phyloP scores from a whole-genome alignment of 2,797 vertebrate species.

The Micropoecilia bifurca region DNA sequence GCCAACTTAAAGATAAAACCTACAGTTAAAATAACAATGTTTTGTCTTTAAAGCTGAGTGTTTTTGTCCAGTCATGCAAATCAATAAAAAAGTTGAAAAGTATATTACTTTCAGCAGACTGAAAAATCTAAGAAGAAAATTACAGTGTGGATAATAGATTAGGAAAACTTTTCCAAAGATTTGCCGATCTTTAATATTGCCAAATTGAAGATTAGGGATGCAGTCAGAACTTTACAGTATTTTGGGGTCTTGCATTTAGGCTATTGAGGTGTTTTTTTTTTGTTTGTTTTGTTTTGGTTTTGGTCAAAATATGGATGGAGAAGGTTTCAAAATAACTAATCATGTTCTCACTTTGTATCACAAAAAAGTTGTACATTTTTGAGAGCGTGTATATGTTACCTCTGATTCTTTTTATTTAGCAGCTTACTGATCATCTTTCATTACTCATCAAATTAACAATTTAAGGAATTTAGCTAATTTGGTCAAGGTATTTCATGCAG shows the following conservation, averaged over 20 bases:
- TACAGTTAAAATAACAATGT: neutral
- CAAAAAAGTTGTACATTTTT: neutral
- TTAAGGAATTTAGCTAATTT: neutral
- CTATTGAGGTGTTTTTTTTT: neutral
- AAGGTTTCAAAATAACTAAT: neutral
- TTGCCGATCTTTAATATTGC: neutral
- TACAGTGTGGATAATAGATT: neutral
- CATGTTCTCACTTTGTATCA: neutral
- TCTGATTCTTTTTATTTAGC: neutral
- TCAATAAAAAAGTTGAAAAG: neutral
- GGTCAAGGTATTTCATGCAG: slow-evolving; percentile 17
- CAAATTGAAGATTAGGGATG: neutral
- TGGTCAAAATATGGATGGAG: neutral
- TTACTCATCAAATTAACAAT: neutral
- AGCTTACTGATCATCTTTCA: neutral
- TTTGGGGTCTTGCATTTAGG: neutral
- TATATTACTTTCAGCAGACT: too few relatives aligned
- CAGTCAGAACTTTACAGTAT: neutral
- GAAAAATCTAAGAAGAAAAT: neutral
- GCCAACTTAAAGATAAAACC: neutral
- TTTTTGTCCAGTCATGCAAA: neutral
- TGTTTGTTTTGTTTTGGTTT: neutral
- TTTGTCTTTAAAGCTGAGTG: neutral
- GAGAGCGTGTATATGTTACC: neutral
- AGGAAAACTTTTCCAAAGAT: neutral